Percentiles rank a stretch among this genome's conserved stretches.
These are phyloP conservation scores for Vulpes ferrilata DNA, from an alignment of 2,113 vertebrate genomes.

Conservation along the genomic window DNA sequence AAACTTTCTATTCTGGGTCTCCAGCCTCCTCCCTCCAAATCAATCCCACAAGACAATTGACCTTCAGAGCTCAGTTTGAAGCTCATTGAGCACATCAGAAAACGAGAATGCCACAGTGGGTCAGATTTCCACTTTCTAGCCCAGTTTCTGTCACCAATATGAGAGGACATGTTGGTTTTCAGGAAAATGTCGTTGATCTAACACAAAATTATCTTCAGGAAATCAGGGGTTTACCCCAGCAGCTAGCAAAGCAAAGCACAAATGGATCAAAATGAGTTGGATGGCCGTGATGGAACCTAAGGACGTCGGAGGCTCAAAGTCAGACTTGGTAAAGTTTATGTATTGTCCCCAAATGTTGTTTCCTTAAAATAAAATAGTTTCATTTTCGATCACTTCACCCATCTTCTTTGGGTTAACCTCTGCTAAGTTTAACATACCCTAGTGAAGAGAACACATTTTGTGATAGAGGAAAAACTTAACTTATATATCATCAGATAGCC, in stretches of 20 bases:
- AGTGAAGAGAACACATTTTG: constrained; percentile 34
- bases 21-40: not conserved
- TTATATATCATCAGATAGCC: not conserved
- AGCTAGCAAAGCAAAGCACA: not conserved
- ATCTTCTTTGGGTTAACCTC: not conserved
- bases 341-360: not conserved
- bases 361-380: constrained; percentile 24
- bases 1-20: constrained; percentile 65
- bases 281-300: not conserved
- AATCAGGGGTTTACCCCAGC: not conserved
- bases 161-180: not conserved
- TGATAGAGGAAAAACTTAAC: not conserved
- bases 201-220: not conserved
- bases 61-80: constrained; percentile 50
- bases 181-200: not conserved
- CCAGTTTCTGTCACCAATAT: not conserved
- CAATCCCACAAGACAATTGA: constrained; percentile 36
- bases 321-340: not conserved
- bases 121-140: not conserved
- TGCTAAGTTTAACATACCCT: not conserved
- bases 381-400: not conserved
- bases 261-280: no score
- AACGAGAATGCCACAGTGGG: not conserved
- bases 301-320: not conserved
- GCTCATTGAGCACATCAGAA: constrained; percentile 45